These are phyloP conservation scores for Cavia aperea DNA, from an alignment of 2,113 vertebrate genomes.

Conservation along the genomic window DNA sequence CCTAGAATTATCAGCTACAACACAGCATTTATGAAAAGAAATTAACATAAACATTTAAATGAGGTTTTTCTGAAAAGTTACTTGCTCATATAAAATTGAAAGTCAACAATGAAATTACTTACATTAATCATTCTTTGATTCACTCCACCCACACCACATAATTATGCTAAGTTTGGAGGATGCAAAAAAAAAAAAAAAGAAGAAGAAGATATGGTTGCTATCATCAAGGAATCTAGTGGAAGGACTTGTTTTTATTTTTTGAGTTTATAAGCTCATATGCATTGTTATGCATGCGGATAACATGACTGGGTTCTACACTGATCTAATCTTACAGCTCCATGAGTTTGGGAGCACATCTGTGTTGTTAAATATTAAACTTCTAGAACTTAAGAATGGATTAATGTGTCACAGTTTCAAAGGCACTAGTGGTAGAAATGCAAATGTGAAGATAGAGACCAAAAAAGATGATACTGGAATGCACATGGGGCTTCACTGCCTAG, in stretches of 20 bases:
- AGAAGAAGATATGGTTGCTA: not conserved
- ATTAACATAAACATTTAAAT: slow-evolving; percentile 68
- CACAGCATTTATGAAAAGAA: slow-evolving; percentile 67
- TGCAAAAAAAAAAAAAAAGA: slow-evolving; percentile 5
- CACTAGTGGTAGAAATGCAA: not conserved
- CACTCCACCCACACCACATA: slow-evolving; percentile 32
- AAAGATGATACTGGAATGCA: not conserved
- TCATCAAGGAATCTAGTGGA: not conserved
- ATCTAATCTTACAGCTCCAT: not conserved
- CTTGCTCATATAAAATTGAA: slow-evolving; percentile 59
- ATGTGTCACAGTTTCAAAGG: not conserved
- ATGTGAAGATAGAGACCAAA: not conserved
- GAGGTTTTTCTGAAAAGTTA: slow-evolving; percentile 64
- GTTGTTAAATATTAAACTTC: not conserved
- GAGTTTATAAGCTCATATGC: not conserved
- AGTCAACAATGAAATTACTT: slow-evolving; percentile 69
- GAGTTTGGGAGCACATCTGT: not conserved
- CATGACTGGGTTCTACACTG: not conserved
- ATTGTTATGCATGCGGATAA: not conserved
- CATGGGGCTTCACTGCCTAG: not conserved
- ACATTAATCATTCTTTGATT: slow-evolving; percentile 68
- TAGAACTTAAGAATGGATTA: not conserved
- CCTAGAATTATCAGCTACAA: slow-evolving; percentile 67
- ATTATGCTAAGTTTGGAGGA: slow-evolving; percentile 52
- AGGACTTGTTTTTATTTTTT: not conserved